These are phyloP conservation scores for Nasua narica DNA, from an alignment of 2,797 vertebrate genomes.

Conservation along the genomic window DNA sequence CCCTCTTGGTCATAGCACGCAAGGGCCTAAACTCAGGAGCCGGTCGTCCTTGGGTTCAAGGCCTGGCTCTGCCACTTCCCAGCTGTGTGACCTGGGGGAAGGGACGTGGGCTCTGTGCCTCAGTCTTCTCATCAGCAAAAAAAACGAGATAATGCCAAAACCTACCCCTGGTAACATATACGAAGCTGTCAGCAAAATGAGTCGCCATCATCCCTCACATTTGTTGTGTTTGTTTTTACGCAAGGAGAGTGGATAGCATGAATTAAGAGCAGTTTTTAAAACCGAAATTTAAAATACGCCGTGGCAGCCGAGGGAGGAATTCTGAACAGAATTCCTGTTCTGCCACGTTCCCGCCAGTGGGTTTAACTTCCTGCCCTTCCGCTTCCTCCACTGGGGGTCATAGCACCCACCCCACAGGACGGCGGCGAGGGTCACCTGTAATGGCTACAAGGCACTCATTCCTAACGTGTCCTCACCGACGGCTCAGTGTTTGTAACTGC, in stretches of 20 bases:
- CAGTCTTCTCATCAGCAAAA: neutral
- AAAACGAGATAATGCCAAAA: neutral
- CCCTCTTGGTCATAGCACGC: neutral
- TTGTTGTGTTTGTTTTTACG: neutral
- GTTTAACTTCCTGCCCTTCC: neutral
- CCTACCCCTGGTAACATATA: too few relatives aligned
- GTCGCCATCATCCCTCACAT: accelerated
- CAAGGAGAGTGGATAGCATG: neutral
- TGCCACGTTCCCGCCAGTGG: neutral
- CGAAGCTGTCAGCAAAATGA: neutral
- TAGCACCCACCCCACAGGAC: accelerated
- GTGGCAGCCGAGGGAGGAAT: neutral
- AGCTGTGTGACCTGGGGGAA: neutral
- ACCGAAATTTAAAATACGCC: neutral
- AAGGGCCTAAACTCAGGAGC: neutral
- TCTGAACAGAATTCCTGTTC: accelerated
- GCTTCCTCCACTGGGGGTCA: neutral
- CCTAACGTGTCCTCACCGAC: accelerated
- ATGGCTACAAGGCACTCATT: accelerated
- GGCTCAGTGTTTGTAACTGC: accelerated
- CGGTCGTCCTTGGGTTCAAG: neutral
- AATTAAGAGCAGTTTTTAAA: neutral
- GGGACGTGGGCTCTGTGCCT: neutral
- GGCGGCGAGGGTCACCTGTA: accelerated
- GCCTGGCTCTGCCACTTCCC: neutral